These are phyloP conservation scores for Leptinotarsa rubiginosa DNA, from an alignment of 2,888 invertebrate species.

Conservation along the genomic window DNA sequence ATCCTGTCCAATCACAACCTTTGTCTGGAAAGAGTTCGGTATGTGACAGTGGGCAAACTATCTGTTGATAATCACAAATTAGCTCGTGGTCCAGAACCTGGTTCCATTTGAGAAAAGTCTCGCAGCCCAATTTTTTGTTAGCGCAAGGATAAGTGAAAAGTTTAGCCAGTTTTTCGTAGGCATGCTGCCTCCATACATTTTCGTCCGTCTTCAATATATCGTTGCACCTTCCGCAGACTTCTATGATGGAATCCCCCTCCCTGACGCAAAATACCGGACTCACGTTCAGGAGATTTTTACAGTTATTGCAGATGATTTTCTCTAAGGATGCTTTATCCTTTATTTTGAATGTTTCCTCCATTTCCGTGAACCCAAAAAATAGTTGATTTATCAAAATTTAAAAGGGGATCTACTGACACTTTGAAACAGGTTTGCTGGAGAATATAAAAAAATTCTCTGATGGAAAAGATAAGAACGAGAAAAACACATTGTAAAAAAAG, in stretches of 20 bases:
- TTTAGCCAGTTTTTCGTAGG: constrained; percentile 46
- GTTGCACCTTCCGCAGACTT: constrained; percentile 48
- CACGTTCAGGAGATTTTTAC: constrained; percentile 45
- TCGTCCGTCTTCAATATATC: constrained; percentile 21
- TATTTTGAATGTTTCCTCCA: constrained; percentile 39
- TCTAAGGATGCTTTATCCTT: constrained; percentile 35
- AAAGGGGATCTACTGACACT: not conserved
- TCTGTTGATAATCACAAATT: constrained; percentile 43
- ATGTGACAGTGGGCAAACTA: constrained; percentile 43
- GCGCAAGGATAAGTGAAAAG: constrained; percentile 49
- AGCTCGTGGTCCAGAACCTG: constrained; percentile 46
- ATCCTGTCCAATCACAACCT: constrained; percentile 43
- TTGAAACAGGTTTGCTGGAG: no score
- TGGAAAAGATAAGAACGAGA: not conserved
- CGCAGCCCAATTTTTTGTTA: constrained; percentile 48
- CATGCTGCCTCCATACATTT: constrained; percentile 41
- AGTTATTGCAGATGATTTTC: constrained; percentile 41
- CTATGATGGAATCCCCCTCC: constrained; percentile 30
- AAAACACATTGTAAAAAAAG: not conserved
- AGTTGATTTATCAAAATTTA: not conserved
- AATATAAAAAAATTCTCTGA: no score
- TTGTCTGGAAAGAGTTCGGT: constrained; percentile 38
- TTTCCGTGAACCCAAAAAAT: constrained; percentile 4
- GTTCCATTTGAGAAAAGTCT: constrained; percentile 40
- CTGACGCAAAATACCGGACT: constrained; percentile 41